phyloP scores from a whole-genome alignment of 2,113 vertebrate species.

The Larimichthys crocea region DNA sequence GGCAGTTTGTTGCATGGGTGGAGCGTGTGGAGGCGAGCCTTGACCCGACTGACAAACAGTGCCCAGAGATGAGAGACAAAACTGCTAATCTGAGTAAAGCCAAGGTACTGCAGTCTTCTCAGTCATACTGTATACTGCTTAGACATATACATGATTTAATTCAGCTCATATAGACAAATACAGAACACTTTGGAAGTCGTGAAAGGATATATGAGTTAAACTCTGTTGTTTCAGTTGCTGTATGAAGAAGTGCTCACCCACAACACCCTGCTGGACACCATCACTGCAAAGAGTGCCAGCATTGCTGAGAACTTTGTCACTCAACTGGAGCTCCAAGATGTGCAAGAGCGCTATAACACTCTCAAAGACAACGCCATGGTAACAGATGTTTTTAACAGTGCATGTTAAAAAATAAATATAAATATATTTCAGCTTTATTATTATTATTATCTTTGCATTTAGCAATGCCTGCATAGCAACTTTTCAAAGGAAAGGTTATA shows the following conservation, averaged over 20 bases:
- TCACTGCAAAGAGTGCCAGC: constrained; percentile 89
- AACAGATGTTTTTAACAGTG: no score
- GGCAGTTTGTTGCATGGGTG: constrained; percentile 93
- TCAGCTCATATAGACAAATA: not conserved
- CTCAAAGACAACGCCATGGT: constrained; percentile 91
- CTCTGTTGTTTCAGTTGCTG: constrained; percentile 85
- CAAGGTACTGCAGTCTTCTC: constrained; percentile 84
- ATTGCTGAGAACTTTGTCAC: constrained; percentile 93
- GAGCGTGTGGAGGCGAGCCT: constrained; percentile 89
- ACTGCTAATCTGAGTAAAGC: constrained; percentile 89
- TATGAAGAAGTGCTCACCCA: constrained; percentile 94
- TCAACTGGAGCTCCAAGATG: constrained; percentile 94
- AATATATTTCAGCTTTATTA: not conserved
- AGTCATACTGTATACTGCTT: not conserved
- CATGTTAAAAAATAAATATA: not conserved
- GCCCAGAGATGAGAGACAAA: constrained; percentile 92
- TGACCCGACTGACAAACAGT: constrained; percentile 85
- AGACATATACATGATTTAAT: not conserved
- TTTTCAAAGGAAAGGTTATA: not conserved
- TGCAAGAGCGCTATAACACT: constrained; percentile 90
- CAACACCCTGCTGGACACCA: constrained; percentile 88
- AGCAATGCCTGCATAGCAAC: not conserved
- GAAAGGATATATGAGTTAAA: not conserved
- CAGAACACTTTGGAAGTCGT: not conserved
- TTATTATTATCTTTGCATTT: not conserved